These are phyloP conservation scores for Medauroidea extradentata DNA, from an alignment of 1,140 invertebrate genomes.

Conservation along the genomic window DNA sequence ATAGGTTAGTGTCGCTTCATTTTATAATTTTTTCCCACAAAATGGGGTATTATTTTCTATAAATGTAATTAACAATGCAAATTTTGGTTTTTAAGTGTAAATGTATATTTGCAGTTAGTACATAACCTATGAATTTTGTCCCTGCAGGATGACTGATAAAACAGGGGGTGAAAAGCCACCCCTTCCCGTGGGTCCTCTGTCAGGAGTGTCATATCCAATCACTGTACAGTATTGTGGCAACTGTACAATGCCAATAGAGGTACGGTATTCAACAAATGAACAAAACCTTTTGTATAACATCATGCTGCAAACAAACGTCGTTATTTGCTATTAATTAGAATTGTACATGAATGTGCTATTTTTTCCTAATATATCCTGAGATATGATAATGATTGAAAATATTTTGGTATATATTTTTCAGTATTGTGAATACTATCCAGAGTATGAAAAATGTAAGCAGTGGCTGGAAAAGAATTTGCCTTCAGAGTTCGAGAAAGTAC, in stretches of 20 bases:
- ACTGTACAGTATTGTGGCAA: conserved; percentile 91
- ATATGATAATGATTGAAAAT: too few species aligned
- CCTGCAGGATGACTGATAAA: conserved; percentile 4
- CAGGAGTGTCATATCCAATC: conserved; percentile 71
- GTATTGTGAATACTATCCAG: conserved; percentile 98
- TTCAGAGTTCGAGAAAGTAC: conserved; percentile 82
- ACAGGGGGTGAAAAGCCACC: background rate
- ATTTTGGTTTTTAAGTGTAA: too few species aligned
- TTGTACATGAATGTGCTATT: too few species aligned
- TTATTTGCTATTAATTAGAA: background rate
- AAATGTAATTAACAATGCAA: too few species aligned
- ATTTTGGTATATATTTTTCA: conserved; percentile 52
- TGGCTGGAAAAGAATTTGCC: conserved; percentile 95
- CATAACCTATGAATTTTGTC: background rate
- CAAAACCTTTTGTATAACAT: too few species aligned
- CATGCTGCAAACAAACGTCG: too few species aligned
- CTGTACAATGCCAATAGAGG: conserved; percentile 89
- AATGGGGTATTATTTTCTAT: too few species aligned
- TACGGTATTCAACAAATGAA: conserved; percentile 36
- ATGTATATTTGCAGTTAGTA: too few species aligned
- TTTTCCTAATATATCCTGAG: too few species aligned
- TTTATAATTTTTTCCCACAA: too few species aligned
- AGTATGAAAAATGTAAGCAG: conserved; percentile 94
- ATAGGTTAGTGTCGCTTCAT: too few species aligned
- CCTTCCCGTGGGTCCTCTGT: conserved; percentile 43